Percentiles rank a stretch among this genome's conserved stretches.
Conservation (phyloP, 1,140 invertebrate species). For the Pachyrhynchus sulphureomaculatus region DNA sequence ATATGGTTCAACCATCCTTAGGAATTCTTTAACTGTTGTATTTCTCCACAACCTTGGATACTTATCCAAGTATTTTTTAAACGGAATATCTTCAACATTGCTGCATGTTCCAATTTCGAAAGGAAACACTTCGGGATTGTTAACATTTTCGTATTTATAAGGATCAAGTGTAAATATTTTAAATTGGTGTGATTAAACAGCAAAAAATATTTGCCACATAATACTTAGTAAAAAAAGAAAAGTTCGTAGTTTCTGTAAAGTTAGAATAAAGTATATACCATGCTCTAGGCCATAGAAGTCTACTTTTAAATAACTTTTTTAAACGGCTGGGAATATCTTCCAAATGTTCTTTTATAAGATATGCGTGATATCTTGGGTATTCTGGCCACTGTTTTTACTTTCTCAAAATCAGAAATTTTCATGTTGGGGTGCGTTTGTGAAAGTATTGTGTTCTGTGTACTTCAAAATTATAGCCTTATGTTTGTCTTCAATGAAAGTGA, state of each 20-base stretch:
- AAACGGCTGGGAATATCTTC: not conserved
- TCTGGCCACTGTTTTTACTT: not conserved
- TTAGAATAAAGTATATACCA: not conserved
- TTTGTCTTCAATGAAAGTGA: not conserved
- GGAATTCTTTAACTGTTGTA: not conserved
- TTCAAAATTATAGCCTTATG: not conserved
- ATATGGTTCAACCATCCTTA: not conserved
- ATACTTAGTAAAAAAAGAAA: not conserved
- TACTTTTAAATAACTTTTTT: not conserved
- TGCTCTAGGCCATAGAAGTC: not conserved
- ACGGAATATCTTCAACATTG: not conserved
- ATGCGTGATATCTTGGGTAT: not conserved
- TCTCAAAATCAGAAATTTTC: not conserved
- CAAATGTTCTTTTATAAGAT: not conserved
- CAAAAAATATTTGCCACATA: not conserved
- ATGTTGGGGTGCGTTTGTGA: not conserved
- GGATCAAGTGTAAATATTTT: not conserved
- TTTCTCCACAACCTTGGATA: not conserved
- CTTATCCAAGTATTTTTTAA: not conserved
- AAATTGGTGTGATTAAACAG: not conserved
- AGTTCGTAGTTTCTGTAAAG: not conserved
- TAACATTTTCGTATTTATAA: not conserved
- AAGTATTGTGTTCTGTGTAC: not conserved
- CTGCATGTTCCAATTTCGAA: not conserved
- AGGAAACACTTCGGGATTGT: not conserved